Evolutionary conservation across 2,888 invertebrate genomes (phyloP).

Genomic region (Liopterus haemorrhoidalis): DNA sequence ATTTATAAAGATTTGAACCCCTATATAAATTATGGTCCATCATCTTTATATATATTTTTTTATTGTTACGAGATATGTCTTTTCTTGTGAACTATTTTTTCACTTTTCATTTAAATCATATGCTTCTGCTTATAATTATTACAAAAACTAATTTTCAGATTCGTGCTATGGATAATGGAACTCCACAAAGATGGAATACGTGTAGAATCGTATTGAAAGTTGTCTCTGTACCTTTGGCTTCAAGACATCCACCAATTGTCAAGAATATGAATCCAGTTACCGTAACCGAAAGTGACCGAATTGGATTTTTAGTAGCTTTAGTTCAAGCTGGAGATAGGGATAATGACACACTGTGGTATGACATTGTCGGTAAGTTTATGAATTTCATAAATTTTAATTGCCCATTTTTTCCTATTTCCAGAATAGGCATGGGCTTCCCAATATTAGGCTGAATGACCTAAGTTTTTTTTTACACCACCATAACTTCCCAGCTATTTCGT

Average conservation of each 20-base stretch:
- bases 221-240: conserved; percentile 53
- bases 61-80: conserved; percentile 9
- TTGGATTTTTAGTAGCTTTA: conserved; percentile 79
- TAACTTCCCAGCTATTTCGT: conserved; percentile 1
- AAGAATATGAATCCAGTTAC: conserved; percentile 61
- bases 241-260: conserved; percentile 59
- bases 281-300: conserved; percentile 78
- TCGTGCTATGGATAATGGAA: conserved; percentile 75
- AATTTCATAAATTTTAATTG: too few species aligned
- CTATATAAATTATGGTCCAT: too few species aligned
- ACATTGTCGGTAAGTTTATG: conserved; percentile 67
- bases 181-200: conserved; percentile 65
- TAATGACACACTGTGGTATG: conserved; percentile 83
- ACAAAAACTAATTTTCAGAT: conserved; percentile 48
- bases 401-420: too few species aligned
- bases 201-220: conserved; percentile 69
- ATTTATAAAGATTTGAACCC: too few species aligned
- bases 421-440: too few species aligned
- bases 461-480: too few species aligned
- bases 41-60: not conserved
- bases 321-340: conserved; percentile 83
- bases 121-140: too few species aligned
- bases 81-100: conserved; percentile 20
- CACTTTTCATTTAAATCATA: too few species aligned
- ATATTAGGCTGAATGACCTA: too few species aligned